Evolutionary conservation across 2,113 vertebrate species (phyloP).

Genomic region (Pipra filicauda): DNA sequence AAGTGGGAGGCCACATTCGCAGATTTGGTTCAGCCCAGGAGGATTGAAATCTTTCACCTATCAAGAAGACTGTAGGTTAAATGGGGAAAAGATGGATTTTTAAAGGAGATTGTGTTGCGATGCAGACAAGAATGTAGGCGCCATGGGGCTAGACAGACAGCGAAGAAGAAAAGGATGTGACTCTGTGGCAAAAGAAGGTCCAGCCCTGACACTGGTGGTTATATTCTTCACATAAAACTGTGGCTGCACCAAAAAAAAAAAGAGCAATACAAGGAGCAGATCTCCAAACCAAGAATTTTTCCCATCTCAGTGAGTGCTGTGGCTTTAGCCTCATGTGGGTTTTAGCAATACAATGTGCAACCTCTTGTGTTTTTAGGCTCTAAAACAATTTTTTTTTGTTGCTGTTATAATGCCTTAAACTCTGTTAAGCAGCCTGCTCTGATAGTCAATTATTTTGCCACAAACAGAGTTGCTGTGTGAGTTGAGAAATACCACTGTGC

Average conservation of each 20-base stretch:
- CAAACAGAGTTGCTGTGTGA: neutral
- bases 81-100: neutral
- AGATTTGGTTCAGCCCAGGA: neutral
- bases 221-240: neutral
- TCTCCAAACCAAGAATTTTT: neutral
- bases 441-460: neutral
- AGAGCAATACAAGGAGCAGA: neutral
- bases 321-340: neutral
- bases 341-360: neutral
- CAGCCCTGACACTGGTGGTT: neutral
- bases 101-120: neutral
- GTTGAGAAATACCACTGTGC: neutral
- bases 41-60: neutral
- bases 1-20: neutral
- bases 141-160: neutral
- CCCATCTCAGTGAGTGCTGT: neutral
- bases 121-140: neutral
- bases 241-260: neutral
- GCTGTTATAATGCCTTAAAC: neutral
- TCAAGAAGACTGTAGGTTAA: neutral
- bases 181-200: neutral
- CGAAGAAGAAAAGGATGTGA: neutral
- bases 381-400: neutral
- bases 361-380: neutral
- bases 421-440: neutral